These are phyloP conservation scores for Drosophila pandora DNA, from an alignment of 1,140 invertebrate genomes.

Conservation along the genomic window DNA sequence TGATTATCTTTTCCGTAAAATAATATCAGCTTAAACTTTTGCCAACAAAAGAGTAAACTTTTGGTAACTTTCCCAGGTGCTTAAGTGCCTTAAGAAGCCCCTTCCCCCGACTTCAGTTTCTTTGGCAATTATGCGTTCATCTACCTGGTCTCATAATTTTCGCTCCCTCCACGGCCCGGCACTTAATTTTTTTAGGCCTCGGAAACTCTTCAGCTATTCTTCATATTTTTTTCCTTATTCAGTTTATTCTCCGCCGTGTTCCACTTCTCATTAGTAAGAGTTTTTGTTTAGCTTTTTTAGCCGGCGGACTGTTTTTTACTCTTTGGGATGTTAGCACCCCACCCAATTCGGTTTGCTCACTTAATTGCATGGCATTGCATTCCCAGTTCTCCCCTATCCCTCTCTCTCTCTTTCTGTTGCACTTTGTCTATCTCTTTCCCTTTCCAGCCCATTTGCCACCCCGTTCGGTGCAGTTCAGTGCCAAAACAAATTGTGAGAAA, in stretches of 20 bases:
- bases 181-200: slow-evolving; percentile 38
- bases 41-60: not conserved
- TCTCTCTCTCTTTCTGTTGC: slow-evolving; percentile 24
- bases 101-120: not conserved
- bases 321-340: slow-evolving; percentile 32
- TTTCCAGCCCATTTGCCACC: slow-evolving; percentile 22
- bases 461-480: slow-evolving; percentile 49
- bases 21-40: not conserved
- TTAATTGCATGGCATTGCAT: slow-evolving; percentile 70
- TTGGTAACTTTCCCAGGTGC: slow-evolving; percentile 19
- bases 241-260: slow-evolving; percentile 43
- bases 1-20: not conserved
- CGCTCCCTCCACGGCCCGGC: slow-evolving; percentile 5
- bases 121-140: slow-evolving; percentile 51
- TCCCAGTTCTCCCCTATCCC: slow-evolving; percentile 17
- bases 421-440: slow-evolving; percentile 9
- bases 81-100: not conserved
- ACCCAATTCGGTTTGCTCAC: slow-evolving; percentile 52
- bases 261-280: slow-evolving; percentile 68
- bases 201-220: slow-evolving; percentile 35
- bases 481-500: slow-evolving; percentile 81
- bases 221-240: slow-evolving; percentile 15
- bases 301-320: slow-evolving; percentile 31
- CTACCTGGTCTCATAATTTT: slow-evolving; percentile 56
- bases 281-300: slow-evolving; percentile 23